Base-by-base conservation (phyloP, 2,797 vertebrate genomes). In the Coregonus ussuriensis region DNA sequence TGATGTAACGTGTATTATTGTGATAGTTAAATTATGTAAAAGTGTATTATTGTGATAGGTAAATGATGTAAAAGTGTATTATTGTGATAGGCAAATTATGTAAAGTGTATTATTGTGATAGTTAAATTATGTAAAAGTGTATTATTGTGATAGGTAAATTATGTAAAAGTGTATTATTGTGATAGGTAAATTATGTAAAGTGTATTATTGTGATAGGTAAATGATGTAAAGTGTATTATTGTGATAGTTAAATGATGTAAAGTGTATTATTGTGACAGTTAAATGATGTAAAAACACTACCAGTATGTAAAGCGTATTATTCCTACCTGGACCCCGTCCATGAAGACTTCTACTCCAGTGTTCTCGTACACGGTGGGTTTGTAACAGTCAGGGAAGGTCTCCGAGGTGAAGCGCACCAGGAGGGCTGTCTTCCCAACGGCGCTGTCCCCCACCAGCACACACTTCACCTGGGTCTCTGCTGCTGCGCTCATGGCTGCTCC, bases 301-400 rank as follows among this genome's bases (percentile, higher is more conserved):
- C 31, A 33, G 31, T 3, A 33, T 3, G 37, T 37, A 37, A 6
- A 15, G 14, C 6, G 54, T 18, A 21, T 59, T 59, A 9, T 21
- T 59, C 56, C 4, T 59, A 59, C 56, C 56, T 6, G 56, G 0
- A n/a, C 6, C n/a, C 97, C 97, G 0, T 99, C 98, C 97, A 98
- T 96, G 92, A 96, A 98, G 63, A 99, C 97, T 0, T 99, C 97
- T 56, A 99, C 97, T 0, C 98, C 98, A 0, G 97, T 98, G 84
- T 98, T 99, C 75, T 99, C 97, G 6, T 98, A 99, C 25, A 99
- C 96, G 0, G 98, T 99, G 67, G 98, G 97, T 89, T 91, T 96
- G 87, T 99, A 99, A 72, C 88, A 77, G 29, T 98, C 98, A 0
- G 97, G 98, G 84, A 98, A 99, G 11, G 96, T 98, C 91, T 98